These are phyloP conservation scores for Acrobeloides nanus DNA, from an alignment of 2,888 invertebrate species.

Conservation along the genomic window DNA sequence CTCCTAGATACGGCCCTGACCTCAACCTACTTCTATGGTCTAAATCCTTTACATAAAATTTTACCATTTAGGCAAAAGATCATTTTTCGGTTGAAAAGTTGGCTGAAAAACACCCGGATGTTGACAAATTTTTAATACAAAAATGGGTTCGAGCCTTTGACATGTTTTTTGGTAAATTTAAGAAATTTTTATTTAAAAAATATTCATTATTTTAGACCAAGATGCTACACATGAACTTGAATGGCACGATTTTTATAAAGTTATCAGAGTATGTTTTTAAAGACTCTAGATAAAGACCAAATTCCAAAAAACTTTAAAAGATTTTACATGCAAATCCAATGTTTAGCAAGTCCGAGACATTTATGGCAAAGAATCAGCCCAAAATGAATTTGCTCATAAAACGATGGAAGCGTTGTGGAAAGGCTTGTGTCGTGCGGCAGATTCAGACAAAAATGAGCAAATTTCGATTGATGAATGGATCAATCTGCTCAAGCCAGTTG, in stretches of 20 bases:
- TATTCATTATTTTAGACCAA: no score
- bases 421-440: conserved; percentile 42
- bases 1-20: no score
- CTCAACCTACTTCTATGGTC: no score
- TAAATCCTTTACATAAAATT: no score
- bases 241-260: conserved; percentile 51
- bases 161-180: conserved; percentile 45
- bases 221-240: no score
- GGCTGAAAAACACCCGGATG: conserved; percentile 32
- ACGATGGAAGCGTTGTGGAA: conserved; percentile 48
- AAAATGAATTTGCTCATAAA: conserved; percentile 40
- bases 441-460: conserved; percentile 39
- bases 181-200: no score
- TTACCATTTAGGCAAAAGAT: no score
- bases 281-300: not conserved
- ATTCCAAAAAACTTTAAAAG: conserved; percentile 3
- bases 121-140: conserved; percentile 42
- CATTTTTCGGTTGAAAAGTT: no score
- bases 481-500: conserved; percentile 30
- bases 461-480: conserved; percentile 48
- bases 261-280: conserved; percentile 36
- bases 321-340: not conserved
- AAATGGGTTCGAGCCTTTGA: conserved; percentile 52
- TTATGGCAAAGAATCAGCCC: conserved; percentile 51
- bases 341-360: conserved; percentile 50